These are phyloP conservation scores for Arothron firmamentum DNA, from an alignment of 2,113 vertebrate species.

Conservation along the genomic window DNA sequence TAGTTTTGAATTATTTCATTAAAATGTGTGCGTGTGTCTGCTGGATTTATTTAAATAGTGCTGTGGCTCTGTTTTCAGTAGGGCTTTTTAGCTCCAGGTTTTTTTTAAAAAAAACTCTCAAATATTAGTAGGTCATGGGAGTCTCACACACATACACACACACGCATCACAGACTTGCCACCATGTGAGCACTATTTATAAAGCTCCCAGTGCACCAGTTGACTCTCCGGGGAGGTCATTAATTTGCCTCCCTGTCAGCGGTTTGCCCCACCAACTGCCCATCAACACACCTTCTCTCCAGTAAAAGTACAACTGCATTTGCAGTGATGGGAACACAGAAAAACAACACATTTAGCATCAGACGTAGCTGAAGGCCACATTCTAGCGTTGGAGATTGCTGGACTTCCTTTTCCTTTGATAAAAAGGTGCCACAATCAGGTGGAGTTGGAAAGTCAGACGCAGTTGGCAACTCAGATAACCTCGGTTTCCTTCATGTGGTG, in stretches of 20 bases:
- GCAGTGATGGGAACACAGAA: not conserved
- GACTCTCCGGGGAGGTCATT: slow-evolving; percentile 65
- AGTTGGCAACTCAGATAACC: slow-evolving; percentile 37
- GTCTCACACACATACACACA: slow-evolving; percentile 43
- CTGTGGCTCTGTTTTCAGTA: too few species aligned
- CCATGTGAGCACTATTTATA: slow-evolving; percentile 58
- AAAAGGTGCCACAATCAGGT: slow-evolving; percentile 5
- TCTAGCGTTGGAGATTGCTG: too few species aligned
- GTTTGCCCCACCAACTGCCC: slow-evolving; percentile 62
- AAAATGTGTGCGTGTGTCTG: too few species aligned
- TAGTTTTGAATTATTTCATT: too few species aligned
- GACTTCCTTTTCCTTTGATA: too few species aligned
- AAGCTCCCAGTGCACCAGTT: slow-evolving; percentile 50
- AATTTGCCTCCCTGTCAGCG: slow-evolving; percentile 66
- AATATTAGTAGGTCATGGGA: slow-evolving; percentile 44
- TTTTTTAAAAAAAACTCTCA: not conserved
- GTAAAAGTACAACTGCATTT: slow-evolving; percentile 20
- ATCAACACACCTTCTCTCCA: slow-evolving; percentile 47
- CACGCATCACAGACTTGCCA: slow-evolving; percentile 54
- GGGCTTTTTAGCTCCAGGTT: too few species aligned
- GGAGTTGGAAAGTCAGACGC: slow-evolving; percentile 10
- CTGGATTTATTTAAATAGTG: too few species aligned
- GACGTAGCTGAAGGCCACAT: too few species aligned
- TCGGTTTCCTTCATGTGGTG: slow-evolving; percentile 5
- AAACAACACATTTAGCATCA: too few species aligned